These are phyloP conservation scores for Oasisia sp. DNA, from an alignment of 2,888 invertebrate species.

Conservation along the genomic window DNA sequence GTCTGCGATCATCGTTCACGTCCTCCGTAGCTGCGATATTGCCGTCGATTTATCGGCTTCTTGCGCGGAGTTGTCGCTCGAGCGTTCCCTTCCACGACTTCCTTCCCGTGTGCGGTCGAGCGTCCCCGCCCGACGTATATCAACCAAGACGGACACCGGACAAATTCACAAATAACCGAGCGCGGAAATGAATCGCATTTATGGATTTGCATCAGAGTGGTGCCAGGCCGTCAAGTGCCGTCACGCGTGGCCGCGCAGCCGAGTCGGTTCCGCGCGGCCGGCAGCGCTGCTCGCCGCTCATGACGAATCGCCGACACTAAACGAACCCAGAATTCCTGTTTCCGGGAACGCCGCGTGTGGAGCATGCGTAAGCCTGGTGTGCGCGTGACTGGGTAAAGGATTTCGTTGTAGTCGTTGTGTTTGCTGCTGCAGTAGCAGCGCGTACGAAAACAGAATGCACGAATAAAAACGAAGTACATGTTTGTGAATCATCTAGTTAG, in stretches of 20 bases:
- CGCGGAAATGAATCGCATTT: slow-evolving; percentile 6
- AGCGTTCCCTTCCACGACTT: neutral
- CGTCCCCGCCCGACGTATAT: neutral
- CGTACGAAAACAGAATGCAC: neutral
- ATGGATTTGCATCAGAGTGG: neutral
- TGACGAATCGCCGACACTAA: slow-evolving; percentile 1
- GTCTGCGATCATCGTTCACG: neutral
- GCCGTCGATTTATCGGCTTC: neutral
- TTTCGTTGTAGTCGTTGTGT: neutral
- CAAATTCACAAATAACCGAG: slow-evolving; percentile 17
- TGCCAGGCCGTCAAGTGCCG: neutral
- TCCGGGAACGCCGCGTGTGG: neutral
- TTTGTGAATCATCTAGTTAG: too few relatives aligned
- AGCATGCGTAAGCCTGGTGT: neutral
- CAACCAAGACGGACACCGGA: neutral
- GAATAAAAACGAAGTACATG: too few relatives aligned
- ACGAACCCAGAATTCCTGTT: slow-evolving; percentile 12
- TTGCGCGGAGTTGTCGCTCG: neutral
- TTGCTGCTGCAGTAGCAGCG: neutral
- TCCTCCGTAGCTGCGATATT: neutral
- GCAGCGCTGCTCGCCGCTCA: neutral
- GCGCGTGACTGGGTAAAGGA: neutral
- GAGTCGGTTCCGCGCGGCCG: neutral
- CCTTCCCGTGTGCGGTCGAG: neutral
- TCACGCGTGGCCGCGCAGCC: neutral